Percentiles rank a stretch among this genome's conserved stretches.
phyloP scores from a whole-genome alignment of 2,113 vertebrate species.

The Bujurquina vittata region DNA sequence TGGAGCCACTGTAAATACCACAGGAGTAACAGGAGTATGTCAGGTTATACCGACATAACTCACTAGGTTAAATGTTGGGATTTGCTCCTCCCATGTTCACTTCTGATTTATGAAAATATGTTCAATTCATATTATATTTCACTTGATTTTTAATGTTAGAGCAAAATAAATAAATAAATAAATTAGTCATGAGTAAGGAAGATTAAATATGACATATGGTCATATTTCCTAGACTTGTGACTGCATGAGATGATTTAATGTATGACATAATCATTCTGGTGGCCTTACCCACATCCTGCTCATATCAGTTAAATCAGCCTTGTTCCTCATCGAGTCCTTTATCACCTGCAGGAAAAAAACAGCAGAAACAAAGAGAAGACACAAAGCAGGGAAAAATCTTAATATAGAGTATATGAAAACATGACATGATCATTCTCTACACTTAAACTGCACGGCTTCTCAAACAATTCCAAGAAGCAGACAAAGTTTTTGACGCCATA shows the following conservation, averaged over 20 bases:
- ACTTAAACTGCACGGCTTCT: not conserved
- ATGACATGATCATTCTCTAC: too few species aligned
- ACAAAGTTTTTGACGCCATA: not conserved
- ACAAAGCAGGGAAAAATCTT: not conserved
- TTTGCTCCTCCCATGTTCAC: not conserved
- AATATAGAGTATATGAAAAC: not conserved
- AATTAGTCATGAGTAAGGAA: not conserved
- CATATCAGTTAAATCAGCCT: conserved; percentile 93
- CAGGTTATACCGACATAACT: not conserved
- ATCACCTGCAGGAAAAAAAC: conserved; percentile 84
- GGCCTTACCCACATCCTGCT: conserved; percentile 98
- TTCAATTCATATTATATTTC: not conserved
- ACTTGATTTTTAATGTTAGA: not conserved
- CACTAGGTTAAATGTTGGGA: not conserved
- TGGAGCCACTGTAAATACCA: not conserved
- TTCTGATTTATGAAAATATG: not conserved
- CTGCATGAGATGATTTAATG: not conserved
- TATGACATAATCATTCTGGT: not conserved
- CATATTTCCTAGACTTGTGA: not conserved
- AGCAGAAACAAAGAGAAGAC: not conserved
- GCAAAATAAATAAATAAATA: not conserved
- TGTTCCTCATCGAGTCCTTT: conserved; percentile 96
- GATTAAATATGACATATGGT: not conserved
- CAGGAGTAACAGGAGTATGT: not conserved
- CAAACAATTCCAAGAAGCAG: not conserved